These are phyloP conservation scores for Eupithecia exiguata DNA, from an alignment of 2,888 invertebrate species.

Conservation along the genomic window DNA sequence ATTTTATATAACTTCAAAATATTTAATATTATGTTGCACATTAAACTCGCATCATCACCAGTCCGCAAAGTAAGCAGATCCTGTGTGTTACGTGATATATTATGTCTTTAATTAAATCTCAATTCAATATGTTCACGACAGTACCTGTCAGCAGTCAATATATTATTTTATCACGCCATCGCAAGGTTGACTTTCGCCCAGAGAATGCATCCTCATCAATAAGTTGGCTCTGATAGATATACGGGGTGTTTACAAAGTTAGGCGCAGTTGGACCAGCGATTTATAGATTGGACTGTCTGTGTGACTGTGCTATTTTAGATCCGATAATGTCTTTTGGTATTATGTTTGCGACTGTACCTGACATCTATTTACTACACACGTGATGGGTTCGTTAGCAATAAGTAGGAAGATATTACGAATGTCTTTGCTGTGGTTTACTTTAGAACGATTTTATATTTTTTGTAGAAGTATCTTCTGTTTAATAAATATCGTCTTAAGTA, in stretches of 20 bases:
- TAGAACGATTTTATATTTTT: too few species aligned
- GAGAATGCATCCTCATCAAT: conserved; percentile 12
- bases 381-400: conserved; percentile 1
- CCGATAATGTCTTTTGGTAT: neutral
- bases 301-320: conserved; percentile 19
- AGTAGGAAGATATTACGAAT: neutral
- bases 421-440: neutral
- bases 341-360: neutral
- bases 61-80: neutral
- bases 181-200: conserved; percentile 15
- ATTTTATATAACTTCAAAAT: too few species aligned
- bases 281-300: conserved; percentile 18
- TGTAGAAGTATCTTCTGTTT: too few species aligned
- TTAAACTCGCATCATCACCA: neutral
- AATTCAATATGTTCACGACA: conserved; percentile 14
- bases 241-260: conserved; percentile 28
- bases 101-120: neutral
- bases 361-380: neutral
- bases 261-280: conserved; percentile 23
- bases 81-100: neutral
- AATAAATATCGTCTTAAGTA: too few species aligned
- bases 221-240: conserved; percentile 22
- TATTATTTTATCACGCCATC: conserved; percentile 19
- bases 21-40: too few species aligned
- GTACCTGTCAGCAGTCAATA: conserved; percentile 25